A percentile compares a stretch with the other conserved stretches of the same genome.
These are phyloP conservation scores for Bilobella aurantiaca DNA, from an alignment of 1,140 invertebrate species.

Conservation along the genomic window DNA sequence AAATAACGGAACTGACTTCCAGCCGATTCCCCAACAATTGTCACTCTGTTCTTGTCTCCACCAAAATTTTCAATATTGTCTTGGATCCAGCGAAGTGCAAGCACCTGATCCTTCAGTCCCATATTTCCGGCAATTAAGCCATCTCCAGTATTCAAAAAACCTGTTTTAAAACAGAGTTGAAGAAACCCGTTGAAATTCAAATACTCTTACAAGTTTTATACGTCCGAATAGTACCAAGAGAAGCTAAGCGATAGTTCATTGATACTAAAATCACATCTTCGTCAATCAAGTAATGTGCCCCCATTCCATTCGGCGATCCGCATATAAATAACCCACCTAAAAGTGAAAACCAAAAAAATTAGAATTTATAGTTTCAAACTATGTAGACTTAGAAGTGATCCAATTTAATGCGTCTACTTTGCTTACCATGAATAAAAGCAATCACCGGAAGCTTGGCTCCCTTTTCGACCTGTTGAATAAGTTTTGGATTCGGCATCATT, in stretches of 20 bases:
- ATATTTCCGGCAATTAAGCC: conserved; percentile 36
- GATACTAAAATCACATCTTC: conserved; percentile 20
- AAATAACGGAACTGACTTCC: neutral
- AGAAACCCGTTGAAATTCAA: neutral
- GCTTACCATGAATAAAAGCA: neutral
- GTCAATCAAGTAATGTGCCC: conserved; percentile 21
- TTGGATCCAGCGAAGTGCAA: conserved; percentile 44
- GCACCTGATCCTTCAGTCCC: conserved; percentile 23
- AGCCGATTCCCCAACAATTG: neutral
- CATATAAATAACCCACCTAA: neutral
- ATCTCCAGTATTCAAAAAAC: conserved; percentile 38
- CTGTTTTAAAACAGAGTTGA: too few relatives aligned
- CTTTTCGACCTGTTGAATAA: neutral
- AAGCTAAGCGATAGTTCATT: conserved; percentile 5
- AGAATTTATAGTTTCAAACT: neutral
- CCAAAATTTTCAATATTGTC: conserved; percentile 42
- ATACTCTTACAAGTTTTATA: neutral
- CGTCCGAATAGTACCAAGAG: neutral
- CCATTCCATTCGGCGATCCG: neutral
- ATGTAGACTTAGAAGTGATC: neutral
- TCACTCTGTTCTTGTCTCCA: neutral
- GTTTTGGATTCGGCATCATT: neutral
- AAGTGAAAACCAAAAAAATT: neutral
- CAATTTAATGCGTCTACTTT: too few relatives aligned
- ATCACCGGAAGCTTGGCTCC: neutral